Evolutionary conservation across 2,113 vertebrate genomes (phyloP).

Genomic region (Cephalopterus ornatus): DNA sequence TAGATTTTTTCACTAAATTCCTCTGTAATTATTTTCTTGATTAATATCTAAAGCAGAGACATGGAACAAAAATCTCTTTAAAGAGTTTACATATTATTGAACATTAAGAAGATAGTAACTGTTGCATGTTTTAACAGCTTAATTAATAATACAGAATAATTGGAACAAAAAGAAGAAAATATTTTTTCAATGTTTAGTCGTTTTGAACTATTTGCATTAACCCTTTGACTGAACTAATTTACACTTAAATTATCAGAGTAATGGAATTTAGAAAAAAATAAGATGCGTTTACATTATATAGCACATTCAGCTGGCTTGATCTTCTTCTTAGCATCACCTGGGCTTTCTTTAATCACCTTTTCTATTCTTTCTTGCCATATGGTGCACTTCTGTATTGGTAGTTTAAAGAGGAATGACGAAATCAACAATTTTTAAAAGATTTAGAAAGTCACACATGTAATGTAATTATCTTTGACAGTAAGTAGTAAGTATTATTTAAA

Average conservation of each 20-base stretch:
- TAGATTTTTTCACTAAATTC: conserved; percentile 68
- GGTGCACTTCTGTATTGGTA: background rate
- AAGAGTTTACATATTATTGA: conserved; percentile 64
- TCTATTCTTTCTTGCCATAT: background rate
- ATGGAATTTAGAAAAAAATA: background rate
- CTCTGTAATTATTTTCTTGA: conserved; percentile 74
- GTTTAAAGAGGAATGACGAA: background rate
- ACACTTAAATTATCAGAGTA: background rate
- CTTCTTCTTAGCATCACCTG: background rate
- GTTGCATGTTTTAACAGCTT: conserved; percentile 56
- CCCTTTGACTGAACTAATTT: conserved; percentile 30
- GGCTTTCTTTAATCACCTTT: conserved; percentile 2
- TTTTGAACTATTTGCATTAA: conserved; percentile 50
- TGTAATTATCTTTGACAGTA: background rate
- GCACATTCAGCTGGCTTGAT: background rate
- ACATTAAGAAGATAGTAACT: conserved; percentile 65
- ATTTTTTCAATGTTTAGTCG: conserved; percentile 17
- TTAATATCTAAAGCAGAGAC: conserved; percentile 64
- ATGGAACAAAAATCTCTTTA: conserved; percentile 59
- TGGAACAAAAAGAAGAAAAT: conserved; percentile 53
- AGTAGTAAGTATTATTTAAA: background rate
- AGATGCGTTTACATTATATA: background rate
- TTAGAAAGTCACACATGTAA: background rate
- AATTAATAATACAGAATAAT: conserved; percentile 56
- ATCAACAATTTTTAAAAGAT: background rate